Evolutionary conservation across 2,113 vertebrate species (phyloP).

Genomic region (Corythornis vintsioides): DNA sequence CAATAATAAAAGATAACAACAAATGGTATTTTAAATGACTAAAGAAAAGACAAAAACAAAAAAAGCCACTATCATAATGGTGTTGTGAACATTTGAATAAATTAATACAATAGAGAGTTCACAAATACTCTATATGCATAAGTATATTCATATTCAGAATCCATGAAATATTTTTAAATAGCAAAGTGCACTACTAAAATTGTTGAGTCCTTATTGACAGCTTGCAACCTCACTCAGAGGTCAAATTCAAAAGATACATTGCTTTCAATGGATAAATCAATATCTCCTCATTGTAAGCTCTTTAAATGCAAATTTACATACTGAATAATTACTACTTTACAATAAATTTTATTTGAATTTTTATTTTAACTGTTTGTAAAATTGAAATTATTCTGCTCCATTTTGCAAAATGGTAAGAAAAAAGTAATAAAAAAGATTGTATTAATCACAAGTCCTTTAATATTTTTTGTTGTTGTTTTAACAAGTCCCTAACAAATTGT

Average conservation of each 20-base stretch:
- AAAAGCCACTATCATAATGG: no score
- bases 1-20: neutral
- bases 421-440: neutral
- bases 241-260: neutral
- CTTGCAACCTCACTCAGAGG: neutral
- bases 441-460: neutral
- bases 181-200: neutral
- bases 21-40: neutral
- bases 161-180: neutral
- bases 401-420: neutral
- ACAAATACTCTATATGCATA: neutral
- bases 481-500: neutral
- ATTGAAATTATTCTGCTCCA: conserved; percentile 1
- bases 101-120: neutral
- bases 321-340: conserved; percentile 5
- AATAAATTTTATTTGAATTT: neutral
- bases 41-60: neutral
- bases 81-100: neutral
- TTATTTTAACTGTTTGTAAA: neutral
- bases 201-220: neutral
- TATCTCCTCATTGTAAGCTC: neutral
- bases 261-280: conserved; percentile 35
- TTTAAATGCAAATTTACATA: neutral
- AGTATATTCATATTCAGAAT: neutral
- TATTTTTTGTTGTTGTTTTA: neutral